Base-by-base conservation (phyloP, 2,888 invertebrate species). In the Diaprepes abbreviatus region DNA sequence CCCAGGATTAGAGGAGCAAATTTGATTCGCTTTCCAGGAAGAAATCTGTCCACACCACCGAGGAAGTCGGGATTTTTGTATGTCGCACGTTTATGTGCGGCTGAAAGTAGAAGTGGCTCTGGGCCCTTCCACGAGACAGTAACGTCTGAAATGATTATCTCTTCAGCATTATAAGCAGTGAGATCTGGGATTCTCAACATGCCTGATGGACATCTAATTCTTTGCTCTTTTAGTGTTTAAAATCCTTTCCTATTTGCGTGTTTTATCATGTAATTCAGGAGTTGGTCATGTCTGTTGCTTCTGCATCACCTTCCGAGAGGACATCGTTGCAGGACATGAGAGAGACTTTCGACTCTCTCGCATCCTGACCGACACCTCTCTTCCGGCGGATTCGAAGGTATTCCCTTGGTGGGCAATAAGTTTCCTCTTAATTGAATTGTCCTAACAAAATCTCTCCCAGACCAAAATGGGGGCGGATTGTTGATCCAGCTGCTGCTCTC, bases 301-400 rank as follows among this genome's bases (percentile, higher is more conserved):
- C 12, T 2, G 65, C 65, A 38, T 40, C 57, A 17, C 55, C 57
- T 12, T 19, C 7, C 21, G 57, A 33, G 6, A 65, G 57, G 7
- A 65, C 65, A 9, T n/a, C n/a, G n/a, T n/a, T n/a, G n/a, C n/a
- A n/a, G n/a, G n/a, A n/a, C n/a, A n/a, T n/a, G n/a, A n/a, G 52
- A 57, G 45, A 60, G 48, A 1, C 48, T 16, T 19, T 79, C 78
- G 1, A 16, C 43, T 1, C 74, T 35, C 0, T 33, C 17, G 38
- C 79, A 79, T 0, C 78, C 77, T 0, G 65, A 73, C 33, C 77
- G 24, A 50, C 78, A 28, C 16, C 4, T 6, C 35, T 59, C 66
- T 1, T 70, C 54, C 4, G 73, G 70, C 4, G 78, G 79, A 58
- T 79, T 79, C 0, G 77, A 79, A 70, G n/a, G n/a, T n/a, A n/a